These are phyloP conservation scores for Xestoiulus laeticollis DNA, from an alignment of 2,888 invertebrate genomes.

Conservation along the genomic window DNA sequence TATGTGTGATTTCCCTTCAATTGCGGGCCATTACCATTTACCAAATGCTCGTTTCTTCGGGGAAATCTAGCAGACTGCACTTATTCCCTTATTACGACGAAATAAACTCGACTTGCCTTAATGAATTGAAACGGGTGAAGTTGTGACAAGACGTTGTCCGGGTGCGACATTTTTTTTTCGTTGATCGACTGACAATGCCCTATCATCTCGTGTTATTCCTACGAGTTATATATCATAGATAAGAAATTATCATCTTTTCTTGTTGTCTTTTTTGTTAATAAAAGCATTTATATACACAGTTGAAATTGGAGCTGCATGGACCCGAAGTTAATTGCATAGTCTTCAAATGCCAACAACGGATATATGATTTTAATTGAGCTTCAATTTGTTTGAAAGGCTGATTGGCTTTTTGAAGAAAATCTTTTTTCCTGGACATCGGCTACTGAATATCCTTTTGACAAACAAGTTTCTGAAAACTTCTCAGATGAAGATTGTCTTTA, in stretches of 20 bases:
- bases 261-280: background rate
- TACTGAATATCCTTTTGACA: too few species aligned
- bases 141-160: background rate
- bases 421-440: too few species aligned
- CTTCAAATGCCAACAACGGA: too few species aligned
- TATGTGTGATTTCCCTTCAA: background rate
- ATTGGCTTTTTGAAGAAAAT: too few species aligned
- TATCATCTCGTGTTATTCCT: background rate
- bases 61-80: background rate
- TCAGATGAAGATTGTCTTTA: too few species aligned
- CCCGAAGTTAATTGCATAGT: background rate
- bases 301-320: background rate
- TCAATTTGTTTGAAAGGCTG: too few species aligned
- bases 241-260: background rate
- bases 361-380: too few species aligned
- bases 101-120: background rate
- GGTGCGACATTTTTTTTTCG: too few species aligned
- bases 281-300: background rate
- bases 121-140: background rate
- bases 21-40: background rate
- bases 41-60: background rate
- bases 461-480: too few species aligned
- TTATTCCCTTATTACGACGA: background rate
- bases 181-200: background rate
- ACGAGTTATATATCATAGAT: background rate